Evolutionary conservation across 2,888 invertebrate species (phyloP), one percentile per base, ranked within the genome.

Genomic region (Alsophila aescularia): DNA sequence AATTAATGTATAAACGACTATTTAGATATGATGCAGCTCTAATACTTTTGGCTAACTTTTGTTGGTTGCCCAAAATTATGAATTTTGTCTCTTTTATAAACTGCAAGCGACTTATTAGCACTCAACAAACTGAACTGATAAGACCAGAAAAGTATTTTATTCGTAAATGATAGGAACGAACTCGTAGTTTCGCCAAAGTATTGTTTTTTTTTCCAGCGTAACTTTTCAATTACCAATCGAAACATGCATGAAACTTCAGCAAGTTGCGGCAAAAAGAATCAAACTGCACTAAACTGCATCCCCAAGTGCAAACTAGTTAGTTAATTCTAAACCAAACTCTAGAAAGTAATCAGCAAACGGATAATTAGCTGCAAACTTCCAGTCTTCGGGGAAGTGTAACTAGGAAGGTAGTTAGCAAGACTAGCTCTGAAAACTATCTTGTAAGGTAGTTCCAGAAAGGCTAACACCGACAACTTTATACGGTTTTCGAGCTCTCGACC

Each of bases 321-420:
- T 24, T 34, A 32, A 18, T 44, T 45, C 39, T 41, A 31, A 13
- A 44, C 10, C 34, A 29, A 40, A 49, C 9, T 43, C 32, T 15
- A 39, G 29, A n/a, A 41, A 16, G 13, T 42, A 27, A 48, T 48
- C 32, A 52, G 34, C 34, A 35, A 52, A 21, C 18, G 21, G 4
- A 14, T 36, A 34, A 14, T 40, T 29, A 36, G 27, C 14, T 9
- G 24, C 3, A 21, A 47, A 53, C 47, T 37, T 16, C 8, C 3
- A 24, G 39, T 43, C 47, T 31, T 10, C 24, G 24, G 24, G 24
- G 13, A 13, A n/a, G 13, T n/a, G 10, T n/a, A 29, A 10, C 2
- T n/a, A n/a, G 10, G 29, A 29, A 29, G 24, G 24, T 24, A 29
- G 2, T 29, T 29, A 1, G 8, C 10, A 29, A 29, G 29, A 8